Conservation (phyloP, 2,113 vertebrate species). For the Caranx melampygus region DNA sequence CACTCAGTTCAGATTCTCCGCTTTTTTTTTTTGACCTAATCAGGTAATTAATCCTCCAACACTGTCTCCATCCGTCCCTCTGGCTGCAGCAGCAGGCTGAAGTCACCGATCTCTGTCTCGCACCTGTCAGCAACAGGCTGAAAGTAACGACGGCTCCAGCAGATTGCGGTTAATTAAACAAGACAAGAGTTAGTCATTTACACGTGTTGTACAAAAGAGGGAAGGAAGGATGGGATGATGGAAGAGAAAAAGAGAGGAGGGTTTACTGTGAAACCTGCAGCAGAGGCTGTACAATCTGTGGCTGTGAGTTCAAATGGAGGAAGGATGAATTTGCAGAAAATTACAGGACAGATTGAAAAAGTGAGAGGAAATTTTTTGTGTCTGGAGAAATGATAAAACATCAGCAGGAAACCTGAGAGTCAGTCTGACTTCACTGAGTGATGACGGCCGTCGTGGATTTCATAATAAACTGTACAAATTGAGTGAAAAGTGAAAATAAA, state of each 20-base stretch:
- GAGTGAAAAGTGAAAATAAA: no score
- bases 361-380: not conserved
- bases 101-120: conserved; percentile 36
- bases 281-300: not conserved
- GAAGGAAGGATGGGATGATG: not conserved
- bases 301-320: not conserved
- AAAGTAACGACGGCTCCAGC: conserved; percentile 20
- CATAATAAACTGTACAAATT: no score
- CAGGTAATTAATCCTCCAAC: conserved; percentile 13
- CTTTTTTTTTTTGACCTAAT: not conserved
- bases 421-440: not conserved
- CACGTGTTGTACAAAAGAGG: not conserved
- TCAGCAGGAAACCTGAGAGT: no score
- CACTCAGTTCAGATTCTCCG: not conserved
- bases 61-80: conserved; percentile 22
- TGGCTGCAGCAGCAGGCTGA: conserved; percentile 14
- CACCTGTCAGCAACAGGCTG: conserved; percentile 24
- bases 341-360: not conserved
- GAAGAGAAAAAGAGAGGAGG: not conserved
- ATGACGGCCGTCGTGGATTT: no score
- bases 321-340: not conserved
- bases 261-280: not conserved
- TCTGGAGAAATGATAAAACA: not conserved
- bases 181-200: not conserved
- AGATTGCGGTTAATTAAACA: conserved; percentile 45